Evolutionary conservation across 1,140 invertebrate species (phyloP), one percentile per base, ranked within the genome.

Genomic region (Lysiphlebus fabarum): DNA sequence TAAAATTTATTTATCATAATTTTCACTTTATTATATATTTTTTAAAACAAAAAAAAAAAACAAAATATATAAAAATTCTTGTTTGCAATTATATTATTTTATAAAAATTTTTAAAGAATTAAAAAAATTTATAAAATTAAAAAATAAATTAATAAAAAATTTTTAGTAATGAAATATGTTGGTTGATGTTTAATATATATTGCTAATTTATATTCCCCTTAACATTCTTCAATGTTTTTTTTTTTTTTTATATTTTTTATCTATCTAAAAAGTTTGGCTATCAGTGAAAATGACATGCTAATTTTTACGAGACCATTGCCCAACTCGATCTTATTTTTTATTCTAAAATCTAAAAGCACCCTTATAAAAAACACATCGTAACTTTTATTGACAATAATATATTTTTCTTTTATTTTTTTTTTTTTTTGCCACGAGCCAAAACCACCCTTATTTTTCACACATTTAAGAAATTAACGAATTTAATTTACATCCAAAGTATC

Each of bases 201-300:
- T 36, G n/a, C 49, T 51, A 51, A 51, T 51, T 51, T 34, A 7
- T 38, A 51, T 51, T 51, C 49, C n/a, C 34, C 38, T 34, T 34
- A n/a, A 51, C 49, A 51, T 51, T 51, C n/a, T 51, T 36, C 17
- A 26, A 51, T 51, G 49, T 38, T 51, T 51, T 51, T 37, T 51
- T 7, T 50, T 2, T 26, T 26, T 26, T 26, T 26, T 12, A 17
- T 34, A 50, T 33, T 51, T 51, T 51, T 51, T 40, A 7, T 40
- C 38, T 40, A 8, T 40, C 2, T 11, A 38, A 7, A 51, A 51
- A 51, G 34, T 51, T 51, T 51, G 7, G 37, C n/a, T 36, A 51
- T 51, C 37, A 33, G 2, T 26, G 17, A 26, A 4, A 37, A 51
- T n/a, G 36, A 51, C 37, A 51, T 51, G 49, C 49, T 51, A 51